Evolutionary conservation across 2,888 invertebrate species (phyloP), one percentile per base, ranked within the genome.

Genomic region (Xylophagus ater): DNA sequence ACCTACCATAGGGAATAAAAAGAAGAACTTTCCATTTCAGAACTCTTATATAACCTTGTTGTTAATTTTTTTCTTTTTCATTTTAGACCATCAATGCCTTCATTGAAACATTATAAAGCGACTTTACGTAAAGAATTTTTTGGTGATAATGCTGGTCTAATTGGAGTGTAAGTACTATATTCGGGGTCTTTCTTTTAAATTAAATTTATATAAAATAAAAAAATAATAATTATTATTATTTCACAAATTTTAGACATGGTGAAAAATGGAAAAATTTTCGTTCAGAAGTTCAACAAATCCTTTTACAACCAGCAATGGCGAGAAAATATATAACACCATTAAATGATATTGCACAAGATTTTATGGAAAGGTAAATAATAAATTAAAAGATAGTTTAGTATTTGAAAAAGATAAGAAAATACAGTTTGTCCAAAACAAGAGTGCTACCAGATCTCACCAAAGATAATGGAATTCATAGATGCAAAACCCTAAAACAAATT

Each of bases 221-320:
- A 31, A 30, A 20, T 12, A 28, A 36, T 25, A 12, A 33, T 28
- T 29, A 28, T 28, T 20, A 17, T 10, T 19, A 18, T 36, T 36
- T 12, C 19, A 6, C 10, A n/a, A 21, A 21, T 21, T 28, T 5
- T 63, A 90, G 89, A 46, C 88, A 89, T 59, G 90, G 89, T 1
- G 76, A 81, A 54, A 78, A 81, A 53, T 92, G 90, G 90, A 82
- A 89, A 55, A 71, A 72, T 48, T 81, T 90, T 57, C 72, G 90
- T 47, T 78, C 79, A 41, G 81, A 82, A 62, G 86, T 88, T 17
- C 87, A 89, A 52, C 84, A 85, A 59, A 76, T 81, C 49, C 72
- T 90, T 61, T 72, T 86, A 58, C 77, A 83, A 43, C 87, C 89
- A 0, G 74, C 78, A 49, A 81, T 81, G 8, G 81, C 88, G 12